Evolutionary conservation across 2,113 vertebrate genomes (phyloP).

Genomic region (Serinus canaria): DNA sequence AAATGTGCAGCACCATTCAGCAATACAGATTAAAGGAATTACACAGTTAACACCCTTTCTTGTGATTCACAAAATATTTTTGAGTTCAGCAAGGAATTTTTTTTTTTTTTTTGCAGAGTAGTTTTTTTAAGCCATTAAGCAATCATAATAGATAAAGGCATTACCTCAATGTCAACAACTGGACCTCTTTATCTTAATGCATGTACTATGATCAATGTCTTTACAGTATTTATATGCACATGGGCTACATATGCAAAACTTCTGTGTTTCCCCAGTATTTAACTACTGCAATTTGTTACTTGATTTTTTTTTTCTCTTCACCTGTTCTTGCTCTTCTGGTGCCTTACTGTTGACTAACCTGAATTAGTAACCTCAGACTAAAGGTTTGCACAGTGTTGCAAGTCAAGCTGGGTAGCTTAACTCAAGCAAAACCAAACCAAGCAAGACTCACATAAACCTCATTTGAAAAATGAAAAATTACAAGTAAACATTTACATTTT

Average conservation of each 20-base stretch:
- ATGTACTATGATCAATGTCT: not conserved
- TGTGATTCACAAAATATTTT: not conserved
- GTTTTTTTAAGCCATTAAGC: not conserved
- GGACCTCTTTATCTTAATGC: not conserved
- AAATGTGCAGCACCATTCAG: not conserved
- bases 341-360: not conserved
- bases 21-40: not conserved
- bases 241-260: not conserved
- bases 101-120: not conserved
- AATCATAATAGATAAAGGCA: not conserved
- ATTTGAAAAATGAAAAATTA: slow-evolving; percentile 16
- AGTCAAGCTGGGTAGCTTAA: not conserved
- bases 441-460: not conserved
- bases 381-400: not conserved
- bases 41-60: not conserved
- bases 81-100: not conserved
- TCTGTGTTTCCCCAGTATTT: not conserved
- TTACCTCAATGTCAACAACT: not conserved
- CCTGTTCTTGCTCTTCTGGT: not conserved
- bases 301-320: not conserved
- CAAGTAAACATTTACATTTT: slow-evolving; percentile 50
- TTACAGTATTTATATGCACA: not conserved
- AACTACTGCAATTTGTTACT: not conserved
- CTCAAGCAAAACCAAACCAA: not conserved
- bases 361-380: not conserved